Base-by-base conservation (phyloP, 2,888 invertebrate genomes). In the Drosophila kambysellisi region DNA sequence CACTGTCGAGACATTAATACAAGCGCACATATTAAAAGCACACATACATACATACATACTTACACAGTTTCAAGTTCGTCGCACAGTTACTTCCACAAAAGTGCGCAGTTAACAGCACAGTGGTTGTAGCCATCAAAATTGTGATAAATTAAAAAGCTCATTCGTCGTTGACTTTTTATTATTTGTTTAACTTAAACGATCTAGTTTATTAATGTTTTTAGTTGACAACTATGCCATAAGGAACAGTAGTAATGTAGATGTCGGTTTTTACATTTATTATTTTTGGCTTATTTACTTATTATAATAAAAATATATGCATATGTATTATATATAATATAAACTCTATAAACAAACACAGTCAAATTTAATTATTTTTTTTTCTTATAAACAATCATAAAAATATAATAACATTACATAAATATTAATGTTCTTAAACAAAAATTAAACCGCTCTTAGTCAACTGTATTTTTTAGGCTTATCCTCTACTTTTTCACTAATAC, bases 1-100 rank as follows among this genome's bases (percentile, higher is more conserved):
- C 81, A 72, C 64, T 71, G 83, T 68, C 82, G 86, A 83, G 71
- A 66, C 83, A 79, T 83, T 76, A 76, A 67, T 20, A 73, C 81
- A 78, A 58, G 87, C 76, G 65, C 60, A 80, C 80, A 84, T 82
- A 72, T 69, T 81, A 81, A 68, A 64, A 79, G 58, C 64, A 65
- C 41, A 53, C 11, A 48, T 4, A 39, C 17, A 25, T 12, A 39
- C 35, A 51, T 15, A 33, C 4, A 57, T 9, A 25, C 32, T 20
- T 48, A 54, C 20, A 43, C 51, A 48, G 54, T 56, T 76, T 65
- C 70, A 80, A 76, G 80, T 76, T 81, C 81, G 81, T 65, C 73
- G 78, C 78, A 76, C 77, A 81, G 63, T 76, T 67, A 83, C 87
- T 77, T 70, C 67, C 70, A 70, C 73, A 62, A 66, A 64, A 68